Evolutionary conservation across 1,140 invertebrate genomes (phyloP), one percentile per base, ranked within the genome.

Genomic region (Schlechtendalia chinensis): DNA sequence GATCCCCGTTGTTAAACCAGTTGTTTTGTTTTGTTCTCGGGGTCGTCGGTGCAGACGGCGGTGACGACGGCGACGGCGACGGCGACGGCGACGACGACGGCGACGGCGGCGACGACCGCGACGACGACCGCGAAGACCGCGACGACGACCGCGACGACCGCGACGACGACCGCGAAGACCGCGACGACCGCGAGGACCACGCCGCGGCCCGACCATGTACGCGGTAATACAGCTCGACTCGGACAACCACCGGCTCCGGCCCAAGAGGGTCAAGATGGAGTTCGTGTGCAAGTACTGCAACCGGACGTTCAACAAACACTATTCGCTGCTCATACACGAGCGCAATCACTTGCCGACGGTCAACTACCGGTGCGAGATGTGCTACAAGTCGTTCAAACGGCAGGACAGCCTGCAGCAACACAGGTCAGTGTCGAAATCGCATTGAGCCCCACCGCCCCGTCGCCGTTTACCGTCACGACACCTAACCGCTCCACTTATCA

Each of bases 231-330:
- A 92, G 89, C 93, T 94, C 88, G 93, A 94, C 89, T 92, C 92
- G 89, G 93, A 94, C 89, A 93, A 94, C 88, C 91, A 93, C 89
- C 90, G 93, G 88, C 93, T 94, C 89, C 93, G 95, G 87, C 96
- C 94, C 89, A 94, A 94, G 92, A 90, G 93, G 87, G 65, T 81
- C 29, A 94, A 97, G 90, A 97, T 96, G 90, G 94, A 99, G 89
- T 98, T 97, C 88, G 95, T 99, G 87, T 99, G 98, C 91, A 96
- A 96, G 88, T 99, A 95, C 90, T 99, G 98, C 90, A 93, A 97
- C 87, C 92, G 98, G 85, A 91, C 96, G 85, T 99, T 99, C 90
- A 98, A 96, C 85, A 99, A 99, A 89, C 95, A 96, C 82, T 99
- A 99, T 90, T 99, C 99, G 89, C 91, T 99, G 85, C 94, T 99